These are phyloP conservation scores for Glaucopsyche alexis DNA, from an alignment of 2,888 invertebrate species.

Conservation along the genomic window DNA sequence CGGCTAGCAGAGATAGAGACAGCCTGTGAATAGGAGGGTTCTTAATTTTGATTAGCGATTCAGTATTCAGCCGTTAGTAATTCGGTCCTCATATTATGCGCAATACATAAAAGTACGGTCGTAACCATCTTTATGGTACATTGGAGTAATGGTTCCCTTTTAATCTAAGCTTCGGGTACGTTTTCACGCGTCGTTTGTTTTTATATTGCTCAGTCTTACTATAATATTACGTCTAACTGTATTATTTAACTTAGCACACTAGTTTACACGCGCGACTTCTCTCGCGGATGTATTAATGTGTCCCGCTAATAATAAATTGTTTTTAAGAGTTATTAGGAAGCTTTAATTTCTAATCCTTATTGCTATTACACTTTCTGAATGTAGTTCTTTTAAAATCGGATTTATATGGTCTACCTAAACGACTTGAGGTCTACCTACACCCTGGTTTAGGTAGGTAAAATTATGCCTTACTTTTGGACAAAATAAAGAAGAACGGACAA, in stretches of 20 bases:
- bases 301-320: neutral
- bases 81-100: neutral
- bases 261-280: neutral
- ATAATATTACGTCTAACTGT: conserved; percentile 7
- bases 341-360: neutral
- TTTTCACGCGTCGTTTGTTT: conserved; percentile 25
- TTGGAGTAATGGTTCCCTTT: conserved; percentile 21
- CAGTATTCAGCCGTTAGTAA: neutral
- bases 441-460: too few species aligned
- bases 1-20: too few species aligned
- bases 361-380: neutral
- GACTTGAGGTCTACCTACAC: too few species aligned
- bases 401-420: too few species aligned
- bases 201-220: conserved; percentile 13
- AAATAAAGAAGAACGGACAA: too few species aligned
- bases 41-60: too few species aligned
- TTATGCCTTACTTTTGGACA: too few species aligned
- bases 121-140: conserved; percentile 22
- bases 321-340: neutral
- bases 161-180: conserved; percentile 24
- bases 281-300: neutral
- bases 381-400: too few species aligned
- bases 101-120: conserved; percentile 1
- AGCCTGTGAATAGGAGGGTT: too few species aligned
- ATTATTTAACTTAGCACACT: neutral